Base-by-base conservation (phyloP, 2,888 invertebrate species). In the Ormyrus labotus region DNA sequence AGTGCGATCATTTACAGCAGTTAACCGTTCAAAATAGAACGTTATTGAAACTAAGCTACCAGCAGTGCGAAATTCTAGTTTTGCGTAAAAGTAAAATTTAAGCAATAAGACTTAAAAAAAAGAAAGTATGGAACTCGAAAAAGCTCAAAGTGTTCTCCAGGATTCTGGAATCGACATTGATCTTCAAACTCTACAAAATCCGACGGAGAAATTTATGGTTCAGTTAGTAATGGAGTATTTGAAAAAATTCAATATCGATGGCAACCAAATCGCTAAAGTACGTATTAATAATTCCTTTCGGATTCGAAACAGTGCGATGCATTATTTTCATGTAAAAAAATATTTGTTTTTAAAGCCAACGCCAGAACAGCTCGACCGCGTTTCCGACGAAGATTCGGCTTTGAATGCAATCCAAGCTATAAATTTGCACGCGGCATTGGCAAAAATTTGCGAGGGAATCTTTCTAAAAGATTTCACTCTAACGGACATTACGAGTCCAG, bases 401-500 rank as follows among this genome's bases (percentile, higher is more conserved):
- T 69, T 74, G 0, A 84, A 86, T n/a, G 70, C 86, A 13, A 75
- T 86, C 19, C 51, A 80, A 5, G 61, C 87, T 1, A 82, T 87
- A 11, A 88, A 88, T 81, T 76, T 88, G n/a, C 70, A 85, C 5
- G 71, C 78, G 68, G 84, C 71, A 11, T 83, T 86, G 78, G 51
- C 70, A 34, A 77, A 77, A 57, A 85, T 88, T 72, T 84, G 83
- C 5, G 63, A 80, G 0, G 58, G 80, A 65, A 85, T 88, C 82
- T 87, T 85, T 77, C 2, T 87, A 9, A 83, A 83, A 73, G 85
- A 87, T 69, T 82, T 88, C 47, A 74, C 67, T 60, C 76, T 88
- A 10, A 85, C 83, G 0, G 88, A 88, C 60, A 85, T 88, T n/a
- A 86, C 84, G 50, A 86, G 78, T 72, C 86, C 87, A 76, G 83